Percentiles rank a stretch among this genome's conserved stretches.
phyloP scores from a whole-genome alignment of 2,797 vertebrate genomes.

The Sciurus carolinensis region DNA sequence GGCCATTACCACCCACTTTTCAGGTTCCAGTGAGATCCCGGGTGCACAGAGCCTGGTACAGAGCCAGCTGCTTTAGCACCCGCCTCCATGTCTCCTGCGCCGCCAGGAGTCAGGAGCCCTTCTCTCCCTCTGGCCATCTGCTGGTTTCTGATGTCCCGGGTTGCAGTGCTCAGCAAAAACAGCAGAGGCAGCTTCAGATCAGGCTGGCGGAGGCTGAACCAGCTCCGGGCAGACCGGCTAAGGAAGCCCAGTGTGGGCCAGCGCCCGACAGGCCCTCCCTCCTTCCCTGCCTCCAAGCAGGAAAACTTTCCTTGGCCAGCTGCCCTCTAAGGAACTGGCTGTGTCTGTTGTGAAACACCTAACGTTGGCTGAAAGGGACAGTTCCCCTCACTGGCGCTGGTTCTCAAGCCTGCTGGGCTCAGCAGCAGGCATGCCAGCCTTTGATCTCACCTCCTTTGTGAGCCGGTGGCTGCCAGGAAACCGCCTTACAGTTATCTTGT shows the following conservation, averaged over 20 bases:
- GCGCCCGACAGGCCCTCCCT: not conserved
- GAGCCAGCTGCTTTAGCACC: no score
- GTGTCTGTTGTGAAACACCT: not conserved
- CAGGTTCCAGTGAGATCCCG: not conserved
- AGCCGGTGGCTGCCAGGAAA: not conserved
- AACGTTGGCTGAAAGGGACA: not conserved
- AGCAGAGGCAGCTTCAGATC: constrained; percentile 64
- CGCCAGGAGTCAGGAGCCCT: not conserved
- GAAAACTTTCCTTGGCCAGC: not conserved
- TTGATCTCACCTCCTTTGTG: not conserved
- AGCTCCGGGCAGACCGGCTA: not conserved
- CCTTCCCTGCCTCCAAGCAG: not conserved
- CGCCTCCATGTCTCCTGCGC: rapidly evolving
- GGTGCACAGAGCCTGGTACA: not conserved
- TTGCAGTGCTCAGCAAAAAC: not conserved
- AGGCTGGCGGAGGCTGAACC: rapidly evolving
- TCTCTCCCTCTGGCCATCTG: not conserved
- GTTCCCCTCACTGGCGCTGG: not conserved
- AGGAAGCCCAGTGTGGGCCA: rapidly evolving
- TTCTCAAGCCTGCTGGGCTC: no score
- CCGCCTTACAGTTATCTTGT: not conserved
- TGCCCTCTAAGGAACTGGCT: not conserved
- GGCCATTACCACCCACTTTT: not conserved
- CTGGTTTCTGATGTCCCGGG: not conserved
- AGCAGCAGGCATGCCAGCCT: not conserved